Evolutionary conservation across 2,113 vertebrate genomes (phyloP).

Genomic region (Ploceus nigricollis): DNA sequence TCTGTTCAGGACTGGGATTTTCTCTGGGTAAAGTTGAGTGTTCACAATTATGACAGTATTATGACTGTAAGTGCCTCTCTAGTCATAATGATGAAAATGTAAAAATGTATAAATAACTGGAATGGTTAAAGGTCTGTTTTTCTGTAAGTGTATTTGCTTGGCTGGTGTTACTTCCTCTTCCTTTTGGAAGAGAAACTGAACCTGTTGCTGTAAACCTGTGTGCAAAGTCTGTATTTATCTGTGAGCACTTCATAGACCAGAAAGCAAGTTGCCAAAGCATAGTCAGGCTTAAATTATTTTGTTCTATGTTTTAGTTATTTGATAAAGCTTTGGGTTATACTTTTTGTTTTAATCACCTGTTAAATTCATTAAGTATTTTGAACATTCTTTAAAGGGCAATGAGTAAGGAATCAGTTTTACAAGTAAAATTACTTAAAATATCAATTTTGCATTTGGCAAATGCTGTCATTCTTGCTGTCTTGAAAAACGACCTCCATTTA

Average conservation of each 20-base stretch:
- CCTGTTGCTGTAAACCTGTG: neutral
- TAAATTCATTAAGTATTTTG: neutral
- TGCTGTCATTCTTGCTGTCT: neutral
- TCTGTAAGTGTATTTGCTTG: neutral
- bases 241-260: neutral
- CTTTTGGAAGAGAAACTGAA: neutral
- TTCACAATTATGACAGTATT: neutral
- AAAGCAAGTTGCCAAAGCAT: neutral
- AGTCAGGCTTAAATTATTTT: neutral
- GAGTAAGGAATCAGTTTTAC: neutral
- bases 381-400: neutral
- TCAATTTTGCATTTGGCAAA: neutral
- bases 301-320: neutral
- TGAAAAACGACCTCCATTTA: neutral
- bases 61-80: neutral
- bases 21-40: neutral
- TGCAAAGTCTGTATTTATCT: neutral
- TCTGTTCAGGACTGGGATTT: neutral
- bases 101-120: neutral
- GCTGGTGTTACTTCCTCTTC: neutral
- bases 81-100: neutral
- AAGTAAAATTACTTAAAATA: neutral
- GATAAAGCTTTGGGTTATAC: neutral
- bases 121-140: neutral
- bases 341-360: neutral